phyloP scores from a whole-genome alignment of 2,113 vertebrate genomes.

The Falcunculus frontatus region DNA sequence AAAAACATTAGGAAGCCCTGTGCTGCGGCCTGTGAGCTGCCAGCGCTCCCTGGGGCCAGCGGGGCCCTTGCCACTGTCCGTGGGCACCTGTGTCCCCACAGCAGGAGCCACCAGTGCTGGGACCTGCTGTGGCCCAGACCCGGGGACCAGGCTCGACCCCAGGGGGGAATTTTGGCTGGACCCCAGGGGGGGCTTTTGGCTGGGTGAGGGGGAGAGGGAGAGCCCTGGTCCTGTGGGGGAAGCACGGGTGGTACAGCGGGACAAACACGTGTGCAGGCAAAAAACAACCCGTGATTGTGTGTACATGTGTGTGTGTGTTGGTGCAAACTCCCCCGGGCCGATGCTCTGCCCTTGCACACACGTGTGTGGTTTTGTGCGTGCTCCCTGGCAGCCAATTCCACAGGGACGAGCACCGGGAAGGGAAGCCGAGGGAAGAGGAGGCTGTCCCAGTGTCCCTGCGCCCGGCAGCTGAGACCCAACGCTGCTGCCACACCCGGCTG shows the following conservation, averaged over 20 bases:
- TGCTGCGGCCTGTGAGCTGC: neutral
- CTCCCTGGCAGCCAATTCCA: neutral
- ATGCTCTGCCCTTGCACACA: neutral
- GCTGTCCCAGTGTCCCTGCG: neutral
- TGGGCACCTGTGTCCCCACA: neutral
- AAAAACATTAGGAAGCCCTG: neutral
- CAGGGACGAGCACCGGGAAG: rapidly evolving
- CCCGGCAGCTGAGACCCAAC: rapidly evolving
- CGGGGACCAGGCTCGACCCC: neutral
- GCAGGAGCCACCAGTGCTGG: neutral
- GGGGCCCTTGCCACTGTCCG: rapidly evolving
- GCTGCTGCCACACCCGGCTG: neutral
- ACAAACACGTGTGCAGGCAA: neutral
- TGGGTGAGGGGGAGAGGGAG: no score
- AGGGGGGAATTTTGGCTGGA: neutral
- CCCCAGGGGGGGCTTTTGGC: no score
- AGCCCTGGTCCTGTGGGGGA: neutral
- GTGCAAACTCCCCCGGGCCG: neutral
- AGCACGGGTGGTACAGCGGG: rapidly evolving
- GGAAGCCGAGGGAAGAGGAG: neutral
- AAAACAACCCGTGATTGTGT: neutral
- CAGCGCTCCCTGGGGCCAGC: neutral
- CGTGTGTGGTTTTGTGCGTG: neutral
- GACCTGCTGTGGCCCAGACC: neutral
- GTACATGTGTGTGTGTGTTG: neutral